These are phyloP conservation scores for Cantharis flavilabris DNA, from an alignment of 2,888 invertebrate species.

Conservation along the genomic window DNA sequence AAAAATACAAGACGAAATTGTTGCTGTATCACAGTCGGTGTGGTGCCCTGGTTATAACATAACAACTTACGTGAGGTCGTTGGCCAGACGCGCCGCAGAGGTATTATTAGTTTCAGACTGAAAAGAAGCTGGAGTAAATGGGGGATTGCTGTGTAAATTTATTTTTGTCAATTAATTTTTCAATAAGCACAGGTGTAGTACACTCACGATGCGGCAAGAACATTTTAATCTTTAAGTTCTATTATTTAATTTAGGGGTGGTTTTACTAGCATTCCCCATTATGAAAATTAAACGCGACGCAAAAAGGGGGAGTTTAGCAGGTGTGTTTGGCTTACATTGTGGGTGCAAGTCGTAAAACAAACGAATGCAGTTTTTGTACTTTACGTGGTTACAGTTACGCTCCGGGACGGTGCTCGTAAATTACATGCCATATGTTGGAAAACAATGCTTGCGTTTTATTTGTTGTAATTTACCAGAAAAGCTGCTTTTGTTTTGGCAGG, in stretches of 20 bases:
- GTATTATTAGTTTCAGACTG: background rate
- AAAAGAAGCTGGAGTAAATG: background rate
- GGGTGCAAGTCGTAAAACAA: background rate
- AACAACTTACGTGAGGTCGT: conserved; percentile 4
- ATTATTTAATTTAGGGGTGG: background rate
- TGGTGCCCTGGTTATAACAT: conserved; percentile 23
- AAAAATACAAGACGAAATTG: conserved; percentile 20
- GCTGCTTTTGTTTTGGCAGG: background rate
- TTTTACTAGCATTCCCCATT: background rate
- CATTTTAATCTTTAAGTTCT: background rate
- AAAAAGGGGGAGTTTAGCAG: background rate
- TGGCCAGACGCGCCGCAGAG: background rate
- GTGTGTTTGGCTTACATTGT: background rate
- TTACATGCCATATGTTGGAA: background rate
- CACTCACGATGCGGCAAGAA: background rate
- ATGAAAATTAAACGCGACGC: background rate
- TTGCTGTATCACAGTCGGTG: conserved; percentile 15
- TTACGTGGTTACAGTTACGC: background rate
- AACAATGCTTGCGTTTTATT: background rate
- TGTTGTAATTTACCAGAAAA: background rate
- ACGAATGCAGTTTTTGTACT: background rate
- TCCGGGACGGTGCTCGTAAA: background rate
- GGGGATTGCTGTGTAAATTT: background rate
- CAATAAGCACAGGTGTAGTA: background rate
- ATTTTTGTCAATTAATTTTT: background rate